phyloP scores from a whole-genome alignment of 1,140 invertebrate genomes.

The Diuraphis noxia region DNA sequence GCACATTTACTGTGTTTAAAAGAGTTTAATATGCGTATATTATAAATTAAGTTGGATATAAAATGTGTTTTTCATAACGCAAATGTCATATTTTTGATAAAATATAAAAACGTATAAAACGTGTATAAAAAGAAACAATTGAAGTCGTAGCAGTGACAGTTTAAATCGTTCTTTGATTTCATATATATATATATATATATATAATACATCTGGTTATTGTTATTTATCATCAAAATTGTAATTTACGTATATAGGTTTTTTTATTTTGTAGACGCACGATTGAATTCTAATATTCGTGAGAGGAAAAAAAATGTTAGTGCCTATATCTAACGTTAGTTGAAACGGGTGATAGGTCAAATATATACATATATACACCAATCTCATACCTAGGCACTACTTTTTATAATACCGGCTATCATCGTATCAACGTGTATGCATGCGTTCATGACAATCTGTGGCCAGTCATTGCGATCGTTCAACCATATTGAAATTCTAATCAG shows the following conservation, averaged over 20 bases:
- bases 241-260: not conserved
- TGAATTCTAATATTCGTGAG: constrained; percentile 38
- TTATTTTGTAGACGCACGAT: constrained; percentile 33
- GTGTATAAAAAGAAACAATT: constrained; percentile 19
- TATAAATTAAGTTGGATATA: not conserved
- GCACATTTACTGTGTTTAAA: not conserved
- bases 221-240: constrained; percentile 23
- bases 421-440: not conserved
- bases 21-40: not conserved
- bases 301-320: constrained; percentile 29
- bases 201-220: constrained; percentile 24
- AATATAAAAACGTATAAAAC: not conserved
- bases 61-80: not conserved
- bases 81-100: constrained; percentile 21
- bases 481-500: constrained; percentile 7
- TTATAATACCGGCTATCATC: not conserved
- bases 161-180: not conserved
- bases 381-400: not conserved
- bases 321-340: constrained; percentile 41
- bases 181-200: no score
- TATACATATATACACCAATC: not conserved
- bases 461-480: not conserved
- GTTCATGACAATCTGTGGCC: constrained; percentile 29
- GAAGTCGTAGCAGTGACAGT: constrained; percentile 4
- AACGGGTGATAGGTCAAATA: constrained; percentile 42